A percentile compares a stretch with the other conserved stretches of the same genome.
Conservation (phyloP, 2,797 vertebrate species). For the Perodicticus potto region DNA sequence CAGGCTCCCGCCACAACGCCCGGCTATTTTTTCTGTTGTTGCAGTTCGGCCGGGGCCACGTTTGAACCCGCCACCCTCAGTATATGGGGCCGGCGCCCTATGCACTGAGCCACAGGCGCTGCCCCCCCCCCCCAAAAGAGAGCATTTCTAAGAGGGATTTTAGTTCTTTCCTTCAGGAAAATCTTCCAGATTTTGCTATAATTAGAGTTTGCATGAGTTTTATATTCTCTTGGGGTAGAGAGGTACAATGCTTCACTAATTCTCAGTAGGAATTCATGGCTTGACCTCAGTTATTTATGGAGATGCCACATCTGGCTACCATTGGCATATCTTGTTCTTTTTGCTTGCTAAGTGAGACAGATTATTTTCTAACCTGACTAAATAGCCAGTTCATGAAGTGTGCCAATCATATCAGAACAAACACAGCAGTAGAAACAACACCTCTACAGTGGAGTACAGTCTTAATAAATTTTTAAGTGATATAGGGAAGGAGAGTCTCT, state of each 20-base stretch:
- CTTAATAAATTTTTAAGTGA: background rate
- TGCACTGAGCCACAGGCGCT: too few relatives aligned
- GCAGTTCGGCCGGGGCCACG: too few relatives aligned
- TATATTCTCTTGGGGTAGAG: slow-evolving; percentile 20
- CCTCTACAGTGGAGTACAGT: background rate
- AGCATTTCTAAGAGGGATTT: slow-evolving; percentile 21
- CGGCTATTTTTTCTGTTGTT: too few relatives aligned
- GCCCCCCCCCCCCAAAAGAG: background rate
- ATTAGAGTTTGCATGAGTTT: background rate
- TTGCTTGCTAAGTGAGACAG: background rate
- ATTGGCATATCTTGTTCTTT: background rate
- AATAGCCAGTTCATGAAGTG: background rate
- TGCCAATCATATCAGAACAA: background rate
- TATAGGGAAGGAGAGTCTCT: background rate
- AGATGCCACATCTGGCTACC: background rate
- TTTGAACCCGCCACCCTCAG: too few relatives aligned
- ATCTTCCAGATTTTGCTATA: background rate
- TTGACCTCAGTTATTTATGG: background rate
- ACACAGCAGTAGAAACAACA: background rate
- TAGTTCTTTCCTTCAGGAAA: background rate
- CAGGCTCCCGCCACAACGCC: too few relatives aligned
- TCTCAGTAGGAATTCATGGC: background rate
- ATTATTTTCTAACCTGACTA: slow-evolving; percentile 1
- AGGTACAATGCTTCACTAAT: background rate
- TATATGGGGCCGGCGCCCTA: too few relatives aligned